These are phyloP conservation scores for Dasyornis broadbenti DNA, from an alignment of 2,113 vertebrate species.

Conservation along the genomic window DNA sequence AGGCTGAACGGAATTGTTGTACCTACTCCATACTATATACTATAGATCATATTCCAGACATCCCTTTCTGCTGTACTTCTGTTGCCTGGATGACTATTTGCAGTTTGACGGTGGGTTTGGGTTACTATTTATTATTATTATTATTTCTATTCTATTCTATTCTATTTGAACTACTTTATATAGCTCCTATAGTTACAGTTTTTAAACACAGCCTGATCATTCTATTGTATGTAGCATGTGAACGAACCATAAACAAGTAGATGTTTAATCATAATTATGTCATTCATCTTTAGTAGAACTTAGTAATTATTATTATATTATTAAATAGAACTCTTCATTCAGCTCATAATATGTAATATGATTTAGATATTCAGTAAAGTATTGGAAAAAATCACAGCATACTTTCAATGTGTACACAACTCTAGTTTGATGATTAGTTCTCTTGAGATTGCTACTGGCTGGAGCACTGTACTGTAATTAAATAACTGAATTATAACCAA, in stretches of 20 bases:
- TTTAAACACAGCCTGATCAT: not conserved
- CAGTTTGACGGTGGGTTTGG: not conserved
- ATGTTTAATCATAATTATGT: not conserved
- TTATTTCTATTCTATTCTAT: too few relatives aligned
- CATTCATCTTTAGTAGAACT: not conserved
- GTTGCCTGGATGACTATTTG: not conserved
- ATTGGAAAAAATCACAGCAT: not conserved
- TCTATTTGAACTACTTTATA: not conserved
- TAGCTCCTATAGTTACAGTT: not conserved
- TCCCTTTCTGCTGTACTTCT: not conserved
- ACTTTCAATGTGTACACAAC: not conserved
- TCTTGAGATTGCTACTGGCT: not conserved
- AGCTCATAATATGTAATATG: not conserved
- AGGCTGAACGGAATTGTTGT: not conserved
- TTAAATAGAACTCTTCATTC: not conserved
- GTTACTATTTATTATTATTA: not conserved
- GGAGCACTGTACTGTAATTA: constrained; percentile 31
- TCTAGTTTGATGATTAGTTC: not conserved
- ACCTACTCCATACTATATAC: not conserved
- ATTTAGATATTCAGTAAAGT: not conserved
- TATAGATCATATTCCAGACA: not conserved
- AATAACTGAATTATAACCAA: constrained; percentile 39
- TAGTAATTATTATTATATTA: not conserved
- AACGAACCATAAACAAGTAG: not conserved
- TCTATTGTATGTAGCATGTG: not conserved